Percentiles rank a stretch among this genome's conserved stretches.
Evolutionary conservation across 2,797 vertebrate species (phyloP).

Genomic region (Fringilla coelebs): DNA sequence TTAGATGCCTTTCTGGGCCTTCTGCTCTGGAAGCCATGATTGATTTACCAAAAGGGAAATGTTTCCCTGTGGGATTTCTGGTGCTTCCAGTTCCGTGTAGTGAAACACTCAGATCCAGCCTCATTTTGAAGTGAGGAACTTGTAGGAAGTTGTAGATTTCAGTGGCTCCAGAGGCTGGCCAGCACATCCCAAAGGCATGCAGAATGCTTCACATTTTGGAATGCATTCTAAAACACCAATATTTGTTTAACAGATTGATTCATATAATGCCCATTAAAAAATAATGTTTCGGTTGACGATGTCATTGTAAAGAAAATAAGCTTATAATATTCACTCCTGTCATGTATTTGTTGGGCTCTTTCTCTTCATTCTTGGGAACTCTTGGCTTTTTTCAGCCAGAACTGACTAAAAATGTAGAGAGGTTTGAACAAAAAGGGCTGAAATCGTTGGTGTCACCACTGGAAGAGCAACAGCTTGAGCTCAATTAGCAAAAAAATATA

Average conservation of each 20-base stretch:
- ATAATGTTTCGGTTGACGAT: background rate
- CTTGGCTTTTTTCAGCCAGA: background rate
- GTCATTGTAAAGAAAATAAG: background rate
- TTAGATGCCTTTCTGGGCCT: background rate
- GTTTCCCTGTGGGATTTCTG: background rate
- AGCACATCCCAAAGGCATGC: background rate
- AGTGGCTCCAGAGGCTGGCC: background rate
- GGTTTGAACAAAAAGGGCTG: background rate
- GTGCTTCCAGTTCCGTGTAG: background rate
- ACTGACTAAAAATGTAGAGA: background rate
- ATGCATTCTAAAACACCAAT: background rate
- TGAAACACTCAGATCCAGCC: background rate
- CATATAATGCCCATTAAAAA: background rate
- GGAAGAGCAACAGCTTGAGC: background rate
- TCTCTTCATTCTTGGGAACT: background rate
- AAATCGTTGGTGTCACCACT: background rate
- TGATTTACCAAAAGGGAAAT: background rate
- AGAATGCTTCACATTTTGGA: background rate
- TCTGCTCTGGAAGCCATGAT: background rate
- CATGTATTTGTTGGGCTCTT: background rate
- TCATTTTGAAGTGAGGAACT: background rate
- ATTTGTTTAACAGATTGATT: background rate
- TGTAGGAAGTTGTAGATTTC: background rate
- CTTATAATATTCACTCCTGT: background rate
- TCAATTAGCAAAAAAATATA: background rate